Evolutionary conservation across 2,888 invertebrate species (phyloP), one percentile per base, ranked within the genome.

Genomic region (Stictocephala bisonia): DNA sequence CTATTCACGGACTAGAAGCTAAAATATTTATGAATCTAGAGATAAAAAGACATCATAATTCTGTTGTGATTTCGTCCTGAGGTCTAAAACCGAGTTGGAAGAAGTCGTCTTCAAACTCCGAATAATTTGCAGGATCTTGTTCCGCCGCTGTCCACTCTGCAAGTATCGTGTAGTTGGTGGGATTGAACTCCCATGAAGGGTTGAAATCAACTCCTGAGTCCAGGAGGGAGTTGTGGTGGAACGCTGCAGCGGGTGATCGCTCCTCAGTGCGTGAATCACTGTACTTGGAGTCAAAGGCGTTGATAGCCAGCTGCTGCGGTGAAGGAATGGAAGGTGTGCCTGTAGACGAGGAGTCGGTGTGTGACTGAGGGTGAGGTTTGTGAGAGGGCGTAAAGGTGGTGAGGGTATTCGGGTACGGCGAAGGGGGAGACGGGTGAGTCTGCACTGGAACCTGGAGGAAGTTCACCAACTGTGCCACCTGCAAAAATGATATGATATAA

Each of bases 31-130:
- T n/a, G n/a, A n/a, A n/a, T n/a, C n/a, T 15, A n/a, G 15, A 44
- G 15, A 6, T 2, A 24, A 40, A 13, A 3, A 2, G n/a, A 11
- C 44, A 73, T 78, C 74, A 94, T 84, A 93, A 88, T 87, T 94
- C 94, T 81, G 94, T 94, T 81, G 94, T 94, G 80, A 94, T 92
- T 86, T 94, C 94, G 84, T 94, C 94, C 85, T 94, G 94, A 60
- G 94, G 94, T 81, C 94, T 87, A 84, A 93, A 92, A 73, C 93
- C 93, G 83, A 94, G 88, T 82, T 93, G 92, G 80, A 91, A 91
- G 82, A 93, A 91, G 84, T 94, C 94, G 81, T 94, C 92, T 81
- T 92, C 93, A 22, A 70, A 73, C 18, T 64, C 64, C 3, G 70
- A 31, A 24, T 64, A 64, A n/a, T 60, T 82, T 82, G 76, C 84